Conservation (phyloP, 1,140 invertebrate species). For the Caerostris darwini region DNA sequence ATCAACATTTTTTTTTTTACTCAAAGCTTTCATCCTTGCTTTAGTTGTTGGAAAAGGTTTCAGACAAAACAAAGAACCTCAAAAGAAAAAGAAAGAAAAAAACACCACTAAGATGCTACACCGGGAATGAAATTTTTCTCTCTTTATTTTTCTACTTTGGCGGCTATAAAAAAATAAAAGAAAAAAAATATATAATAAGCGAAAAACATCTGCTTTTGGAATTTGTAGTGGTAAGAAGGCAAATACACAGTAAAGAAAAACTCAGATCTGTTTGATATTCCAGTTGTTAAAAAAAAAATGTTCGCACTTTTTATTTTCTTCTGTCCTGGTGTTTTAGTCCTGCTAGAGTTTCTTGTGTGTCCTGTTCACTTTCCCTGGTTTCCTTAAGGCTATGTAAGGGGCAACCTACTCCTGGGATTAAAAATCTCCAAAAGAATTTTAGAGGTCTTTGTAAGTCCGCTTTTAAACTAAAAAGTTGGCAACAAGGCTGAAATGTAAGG, state of each 20-base stretch:
- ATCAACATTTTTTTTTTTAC: conserved; percentile 7
- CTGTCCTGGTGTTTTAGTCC: not conserved
- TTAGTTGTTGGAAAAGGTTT: not conserved
- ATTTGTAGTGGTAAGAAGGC: not conserved
- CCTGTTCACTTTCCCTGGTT: not conserved
- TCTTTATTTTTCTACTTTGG: not conserved
- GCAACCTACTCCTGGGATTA: not conserved
- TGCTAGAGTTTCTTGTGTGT: conserved; percentile 4
- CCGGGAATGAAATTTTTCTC: not conserved
- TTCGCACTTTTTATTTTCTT: not conserved
- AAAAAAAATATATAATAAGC: conserved; percentile 14
- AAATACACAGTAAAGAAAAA: conserved; percentile 7
- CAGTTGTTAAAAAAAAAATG: conserved; percentile 2
- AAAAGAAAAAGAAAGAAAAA: not conserved
- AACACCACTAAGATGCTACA: not conserved
- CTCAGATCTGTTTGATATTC: conserved; percentile 11
- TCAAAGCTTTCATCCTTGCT: not conserved
- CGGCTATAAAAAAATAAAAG: not conserved
- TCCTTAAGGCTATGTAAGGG: not conserved
- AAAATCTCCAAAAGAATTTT: not conserved
- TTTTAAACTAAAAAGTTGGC: not conserved
- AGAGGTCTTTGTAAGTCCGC: not conserved
- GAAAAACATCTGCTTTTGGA: not conserved
- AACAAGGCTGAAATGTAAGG: not conserved
- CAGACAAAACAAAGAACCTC: not conserved